Base-by-base conservation (phyloP, 2,888 invertebrate genomes). In the Buathra laborator region DNA sequence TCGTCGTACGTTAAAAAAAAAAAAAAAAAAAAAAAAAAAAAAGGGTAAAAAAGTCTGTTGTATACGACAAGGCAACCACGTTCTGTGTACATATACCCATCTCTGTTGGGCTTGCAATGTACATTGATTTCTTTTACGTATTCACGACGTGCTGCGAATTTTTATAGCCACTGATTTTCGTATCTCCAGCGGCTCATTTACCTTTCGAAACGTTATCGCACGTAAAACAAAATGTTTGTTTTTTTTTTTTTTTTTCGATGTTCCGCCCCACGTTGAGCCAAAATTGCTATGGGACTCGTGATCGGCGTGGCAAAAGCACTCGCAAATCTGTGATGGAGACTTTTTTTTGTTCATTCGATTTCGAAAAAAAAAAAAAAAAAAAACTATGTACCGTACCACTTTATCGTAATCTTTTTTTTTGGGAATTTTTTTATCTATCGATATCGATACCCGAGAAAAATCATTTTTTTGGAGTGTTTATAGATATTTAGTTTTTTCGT, bases 31-130 rank as follows among this genome's bases (percentile, higher is more conserved):
- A 32, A 24, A 44, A 43, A 67, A 43, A 46, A 19, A 43, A 66
- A 66, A 16, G 10, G 7, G 16, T 67, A 37, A 67, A 64, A 66
- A 37, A 53, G 14, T 32, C 32, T 32, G 48, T 66, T 66, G 66
- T 66, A 56, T 43, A 77, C 24, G 74, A 29, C 14, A 44, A 44
- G 24, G 77, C 67, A 43, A 53, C 24, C 70, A 16, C 53, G 64
- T 56, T 46, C 64, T 66, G 51, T 75, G 67, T 64, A 68, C 48
- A 70, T 67, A 74, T 72, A 51, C 59, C 70, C 10, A 14, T 3
- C n/a, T 59, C 59, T 4, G 59, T 59, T 14, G 59, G 24, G 5
- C 29, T 14, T 14, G 59, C 59, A 12, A 59, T 59, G 16, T 59
- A 29, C 29, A 59, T 59, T 59, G 59, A 59, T 59, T 59, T 29